Evolutionary conservation across 2,113 vertebrate genomes (phyloP), one percentile per base, ranked within the genome.

Genomic region (Epinephelus moara): DNA sequence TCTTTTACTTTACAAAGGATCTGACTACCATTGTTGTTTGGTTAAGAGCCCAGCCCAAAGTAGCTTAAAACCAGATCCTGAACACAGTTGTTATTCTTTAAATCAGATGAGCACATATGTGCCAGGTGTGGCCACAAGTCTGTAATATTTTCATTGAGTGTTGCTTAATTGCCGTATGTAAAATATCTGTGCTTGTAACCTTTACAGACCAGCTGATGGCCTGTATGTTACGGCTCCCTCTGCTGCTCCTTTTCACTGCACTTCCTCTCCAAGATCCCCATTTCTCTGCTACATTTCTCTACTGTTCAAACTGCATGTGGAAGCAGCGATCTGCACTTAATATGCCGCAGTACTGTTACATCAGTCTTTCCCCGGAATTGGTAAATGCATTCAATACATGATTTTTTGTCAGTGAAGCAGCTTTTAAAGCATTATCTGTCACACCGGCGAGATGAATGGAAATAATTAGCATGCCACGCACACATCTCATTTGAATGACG

Each of bases 381-480:
- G 30, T 59, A 18, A 78, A 72, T 3, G 23, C 45, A 74, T 74
- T 52, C 59, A 76, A 49, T n/a, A 27, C 70, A 72, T 61, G 82
- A 78, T 56, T 80, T 47, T 47, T 27, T 78, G 78, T 76, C 47
- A 67, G 45, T 71, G 71, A 70, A 69, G 59, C 59, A 42, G 75
- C 72, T 85, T 84, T 84, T 75, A 81, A 76, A 88, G 79, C 75
- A 47, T 75, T 69, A 64, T 80, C 63, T 53, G 57, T 64, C 68
- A 77, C 77, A 25, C 69, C 37, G 66, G 61, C 49, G 42, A 62
- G 61, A 87, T 84, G 81, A 90, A 83, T 79, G 64, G 57, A 74
- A 85, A 69, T 73, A 72, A 86, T 92, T 88, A 78, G 21, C 69
- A 90, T 81, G 81, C 84, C 17, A 2, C 9, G 6, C 72, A 55